phyloP scores from a whole-genome alignment of 2,113 vertebrate species.

The Tyto alba region DNA sequence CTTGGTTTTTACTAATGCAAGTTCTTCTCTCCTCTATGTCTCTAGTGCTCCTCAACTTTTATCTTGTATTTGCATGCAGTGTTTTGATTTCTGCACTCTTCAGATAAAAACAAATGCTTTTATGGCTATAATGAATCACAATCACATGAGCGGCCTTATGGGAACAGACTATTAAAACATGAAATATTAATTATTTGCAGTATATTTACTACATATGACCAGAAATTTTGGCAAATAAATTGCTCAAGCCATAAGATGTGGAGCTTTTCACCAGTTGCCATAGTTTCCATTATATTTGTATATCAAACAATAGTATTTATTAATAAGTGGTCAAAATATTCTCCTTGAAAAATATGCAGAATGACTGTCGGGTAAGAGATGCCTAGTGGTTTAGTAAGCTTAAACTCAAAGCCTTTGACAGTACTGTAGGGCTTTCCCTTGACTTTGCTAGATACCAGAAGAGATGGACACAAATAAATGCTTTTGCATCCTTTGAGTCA shows the following conservation, averaged over 20 bases:
- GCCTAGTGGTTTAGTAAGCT: background rate
- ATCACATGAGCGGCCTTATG: background rate
- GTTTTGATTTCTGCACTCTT: background rate
- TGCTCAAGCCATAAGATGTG: background rate
- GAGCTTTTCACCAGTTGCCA: background rate
- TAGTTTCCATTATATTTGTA: background rate
- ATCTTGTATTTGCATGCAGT: background rate
- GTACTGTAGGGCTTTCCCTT: background rate
- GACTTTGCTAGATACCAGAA: background rate
- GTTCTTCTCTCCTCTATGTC: background rate
- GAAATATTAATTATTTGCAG: background rate
- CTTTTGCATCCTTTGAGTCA: background rate
- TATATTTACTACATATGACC: background rate
- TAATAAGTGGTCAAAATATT: background rate
- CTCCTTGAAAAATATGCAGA: background rate
- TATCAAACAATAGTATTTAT: background rate
- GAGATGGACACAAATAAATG: background rate
- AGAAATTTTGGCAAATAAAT: background rate
- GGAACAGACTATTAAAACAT: background rate
- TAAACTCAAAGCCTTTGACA: background rate
- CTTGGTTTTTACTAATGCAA: background rate
- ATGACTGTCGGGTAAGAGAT: background rate
- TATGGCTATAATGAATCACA: background rate
- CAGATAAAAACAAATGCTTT: constrained; percentile 1
- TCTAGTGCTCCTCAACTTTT: background rate